phyloP scores from a whole-genome alignment of 2,888 invertebrate genomes.

The Ditylenchus weischeri region DNA sequence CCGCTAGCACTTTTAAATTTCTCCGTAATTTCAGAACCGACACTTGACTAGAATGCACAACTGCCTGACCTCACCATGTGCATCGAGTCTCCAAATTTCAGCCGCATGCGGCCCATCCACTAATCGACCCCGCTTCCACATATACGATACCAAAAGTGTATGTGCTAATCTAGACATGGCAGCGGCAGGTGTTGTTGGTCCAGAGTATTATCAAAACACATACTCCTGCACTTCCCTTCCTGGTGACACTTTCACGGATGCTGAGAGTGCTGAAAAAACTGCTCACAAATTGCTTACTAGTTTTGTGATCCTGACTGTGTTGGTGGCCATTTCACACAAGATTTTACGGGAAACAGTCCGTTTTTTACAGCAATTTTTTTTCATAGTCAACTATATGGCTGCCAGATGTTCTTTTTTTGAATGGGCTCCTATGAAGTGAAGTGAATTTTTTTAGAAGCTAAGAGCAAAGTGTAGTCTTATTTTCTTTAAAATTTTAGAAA shows the following conservation, averaged over 20 bases:
- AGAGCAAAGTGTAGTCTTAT: too few species aligned
- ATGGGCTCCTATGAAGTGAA: too few species aligned
- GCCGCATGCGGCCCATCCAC: neutral
- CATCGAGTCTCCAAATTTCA: slow-evolving; percentile 1
- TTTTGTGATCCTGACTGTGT: slow-evolving; percentile 4
- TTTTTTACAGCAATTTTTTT: neutral
- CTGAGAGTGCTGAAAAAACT: slow-evolving; percentile 6
- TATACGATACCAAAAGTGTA: slow-evolving; percentile 1
- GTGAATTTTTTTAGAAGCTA: too few species aligned
- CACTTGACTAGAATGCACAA: slow-evolving; percentile 5
- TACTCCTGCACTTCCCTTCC: neutral
- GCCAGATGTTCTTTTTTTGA: too few species aligned
- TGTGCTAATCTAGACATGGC: neutral
- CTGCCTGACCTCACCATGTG: slow-evolving; percentile 11
- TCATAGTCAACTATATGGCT: neutral
- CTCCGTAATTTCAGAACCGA: neutral
- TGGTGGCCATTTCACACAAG: slow-evolving; percentile 12
- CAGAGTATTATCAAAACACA: neutral
- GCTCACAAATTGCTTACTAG: slow-evolving; percentile 2
- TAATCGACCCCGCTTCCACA: neutral
- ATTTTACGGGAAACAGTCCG: slow-evolving; percentile 2
- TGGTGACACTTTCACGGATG: neutral
- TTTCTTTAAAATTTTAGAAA: too few species aligned
- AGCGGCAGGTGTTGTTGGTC: neutral
- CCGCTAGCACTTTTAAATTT: too few species aligned